Conservation (phyloP, 2,888 invertebrate species). For the Charanyca ferruginea region DNA sequence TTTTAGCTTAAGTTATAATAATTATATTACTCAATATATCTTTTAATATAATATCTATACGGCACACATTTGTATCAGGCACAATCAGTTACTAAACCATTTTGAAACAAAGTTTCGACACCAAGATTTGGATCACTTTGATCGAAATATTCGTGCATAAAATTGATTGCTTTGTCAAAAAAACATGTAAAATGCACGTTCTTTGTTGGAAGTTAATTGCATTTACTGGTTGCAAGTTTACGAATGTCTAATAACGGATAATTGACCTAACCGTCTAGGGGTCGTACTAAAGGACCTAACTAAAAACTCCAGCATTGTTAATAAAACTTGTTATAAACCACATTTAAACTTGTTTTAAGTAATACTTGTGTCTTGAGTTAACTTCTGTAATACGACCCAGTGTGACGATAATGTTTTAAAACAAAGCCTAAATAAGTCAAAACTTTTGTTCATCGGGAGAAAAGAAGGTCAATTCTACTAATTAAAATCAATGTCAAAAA, state of each 20-base stretch:
- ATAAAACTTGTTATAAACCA: no score
- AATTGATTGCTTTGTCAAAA: slow-evolving; percentile 27
- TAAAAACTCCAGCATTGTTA: background rate
- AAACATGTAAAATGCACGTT: slow-evolving; percentile 2
- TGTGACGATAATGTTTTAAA: no score
- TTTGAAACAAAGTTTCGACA: slow-evolving; percentile 37
- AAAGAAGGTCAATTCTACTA: no score
- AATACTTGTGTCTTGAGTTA: no score
- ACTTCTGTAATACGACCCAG: no score
- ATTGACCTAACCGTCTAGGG: no score
- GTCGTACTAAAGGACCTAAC: no score
- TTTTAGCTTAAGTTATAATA: background rate
- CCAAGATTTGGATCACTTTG: slow-evolving; percentile 20
- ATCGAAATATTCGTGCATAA: slow-evolving; percentile 27
- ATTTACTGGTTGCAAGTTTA: background rate
- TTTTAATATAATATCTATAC: slow-evolving; percentile 5
- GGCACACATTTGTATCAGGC: slow-evolving; percentile 23
- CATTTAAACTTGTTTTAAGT: no score
- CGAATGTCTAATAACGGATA: background rate
- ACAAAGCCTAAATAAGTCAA: no score
- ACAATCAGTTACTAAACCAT: slow-evolving; percentile 29
- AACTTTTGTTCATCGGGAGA: no score
- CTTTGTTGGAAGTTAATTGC: slow-evolving; percentile 3
- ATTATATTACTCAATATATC: background rate
- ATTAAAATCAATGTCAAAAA: no score